Base-by-base conservation (phyloP, 2,797 vertebrate species). In the Synaphobranchus kaupii region DNA sequence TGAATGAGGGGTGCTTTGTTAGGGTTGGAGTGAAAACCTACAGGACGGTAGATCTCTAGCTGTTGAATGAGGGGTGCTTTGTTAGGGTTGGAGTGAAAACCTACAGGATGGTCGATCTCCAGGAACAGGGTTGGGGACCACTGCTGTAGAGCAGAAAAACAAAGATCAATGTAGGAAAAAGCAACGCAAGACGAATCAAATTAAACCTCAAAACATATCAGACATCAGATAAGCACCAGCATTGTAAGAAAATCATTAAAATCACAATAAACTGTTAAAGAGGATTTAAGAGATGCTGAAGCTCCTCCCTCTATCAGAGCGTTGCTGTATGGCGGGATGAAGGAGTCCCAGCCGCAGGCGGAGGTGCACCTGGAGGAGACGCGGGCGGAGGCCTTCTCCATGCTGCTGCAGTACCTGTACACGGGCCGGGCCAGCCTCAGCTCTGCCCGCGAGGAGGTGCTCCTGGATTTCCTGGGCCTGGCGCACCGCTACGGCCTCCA, bases 401-500 rank as follows among this genome's bases (percentile, higher is more conserved):
- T 99, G 98, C 95, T 99, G 81, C 93, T 99, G 34, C 96, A 97
- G 89, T 99, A 99, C 89, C 97, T 99, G 92, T 99, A 99, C 95
- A 99, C 98, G 0, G 98, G 98, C 85, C 96, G 98, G 85, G 98
- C 98, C 80, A 98, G 96, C 0, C 96, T 99, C 89, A 97, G 97
- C 86, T 97, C 97, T 3, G 98, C 98, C 89, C 97, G 97, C 44
- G 98, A 99, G 84, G 98, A 99, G 93, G 97, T 98, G 86, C 95
- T 99, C 86, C 95, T 99, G 86, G 98, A 99, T 93, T 99, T 99
- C 90, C 91, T 99, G 89, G 98, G 98, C 88, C 93, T 99, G 89
- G 98, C 98, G 63, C 98, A 99, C 93, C 98, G 98, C 91, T 99
- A 99, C 0, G 98, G 98, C 84, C 98, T 99, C 89, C 98, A 98